Conservation (phyloP, 2,113 vertebrate genomes). For the Anhinga anhinga region DNA sequence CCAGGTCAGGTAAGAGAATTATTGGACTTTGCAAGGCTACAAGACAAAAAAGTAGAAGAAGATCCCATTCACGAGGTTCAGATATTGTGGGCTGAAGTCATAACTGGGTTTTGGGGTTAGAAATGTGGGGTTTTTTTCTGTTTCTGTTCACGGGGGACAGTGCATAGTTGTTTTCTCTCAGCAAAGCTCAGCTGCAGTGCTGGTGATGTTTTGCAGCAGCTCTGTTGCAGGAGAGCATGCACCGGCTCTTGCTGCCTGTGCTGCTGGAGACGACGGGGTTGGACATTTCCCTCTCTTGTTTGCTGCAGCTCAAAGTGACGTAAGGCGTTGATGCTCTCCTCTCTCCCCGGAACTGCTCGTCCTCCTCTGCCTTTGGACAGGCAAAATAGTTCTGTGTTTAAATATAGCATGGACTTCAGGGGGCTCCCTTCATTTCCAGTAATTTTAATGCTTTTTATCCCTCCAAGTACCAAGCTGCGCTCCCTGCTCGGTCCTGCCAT, state of each 20-base stretch:
- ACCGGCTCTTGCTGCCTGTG: fast-evolving
- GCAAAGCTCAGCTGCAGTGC: not conserved
- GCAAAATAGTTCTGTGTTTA: not conserved
- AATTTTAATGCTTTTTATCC: not conserved
- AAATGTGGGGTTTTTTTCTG: too few species aligned
- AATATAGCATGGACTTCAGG: not conserved
- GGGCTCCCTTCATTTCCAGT: not conserved
- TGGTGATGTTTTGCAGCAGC: not conserved
- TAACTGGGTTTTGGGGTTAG: not conserved
- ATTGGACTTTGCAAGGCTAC: not conserved
- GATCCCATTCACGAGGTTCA: fast-evolving
- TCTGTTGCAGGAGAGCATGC: fast-evolving
- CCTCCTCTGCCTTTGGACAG: not conserved
- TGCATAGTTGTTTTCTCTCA: not conserved
- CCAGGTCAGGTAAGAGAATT: too few species aligned
- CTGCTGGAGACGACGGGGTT: not conserved
- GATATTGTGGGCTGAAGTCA: fast-evolving
- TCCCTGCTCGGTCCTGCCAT: not conserved
- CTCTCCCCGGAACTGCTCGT: not conserved
- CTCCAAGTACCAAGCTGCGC: fast-evolving
- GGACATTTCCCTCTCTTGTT: not conserved
- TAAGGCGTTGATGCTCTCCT: not conserved
- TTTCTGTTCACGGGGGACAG: not conserved
- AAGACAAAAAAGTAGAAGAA: not conserved
- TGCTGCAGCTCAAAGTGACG: fast-evolving